phyloP scores from a whole-genome alignment of 2,888 invertebrate genomes.

The Euplagia quadripunctaria region DNA sequence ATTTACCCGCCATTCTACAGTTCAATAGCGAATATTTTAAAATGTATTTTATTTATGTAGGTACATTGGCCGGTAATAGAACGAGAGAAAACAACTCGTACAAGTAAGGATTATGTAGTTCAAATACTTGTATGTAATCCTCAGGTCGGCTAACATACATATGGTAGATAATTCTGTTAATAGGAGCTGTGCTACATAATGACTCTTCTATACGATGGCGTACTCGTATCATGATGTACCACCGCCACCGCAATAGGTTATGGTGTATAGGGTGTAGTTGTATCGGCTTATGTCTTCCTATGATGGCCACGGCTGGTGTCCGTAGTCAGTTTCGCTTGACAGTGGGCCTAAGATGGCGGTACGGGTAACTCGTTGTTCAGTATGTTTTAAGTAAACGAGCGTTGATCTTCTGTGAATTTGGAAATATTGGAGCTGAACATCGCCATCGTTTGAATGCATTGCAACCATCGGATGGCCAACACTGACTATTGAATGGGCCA shows the following conservation, averaged over 20 bases:
- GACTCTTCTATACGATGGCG: neutral
- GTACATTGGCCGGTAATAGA: neutral
- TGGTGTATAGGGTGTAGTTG: neutral
- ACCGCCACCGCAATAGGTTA: neutral
- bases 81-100: neutral
- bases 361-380: too few species aligned
- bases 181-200: neutral
- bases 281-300: neutral
- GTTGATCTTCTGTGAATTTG: neutral
- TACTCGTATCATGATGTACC: neutral
- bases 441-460: neutral
- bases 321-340: too few species aligned
- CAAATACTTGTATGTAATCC: constrained; percentile 1
- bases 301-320: too few species aligned
- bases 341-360: too few species aligned
- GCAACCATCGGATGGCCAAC: neutral
- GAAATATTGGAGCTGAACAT: neutral
- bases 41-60: neutral
- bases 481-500: neutral
- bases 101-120: neutral
- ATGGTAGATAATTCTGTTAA: neutral
- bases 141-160: neutral
- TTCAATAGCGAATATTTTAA: constrained; percentile 10
- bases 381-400: too few species aligned
- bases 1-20: constrained; percentile 9